Base-by-base conservation (phyloP, 2,888 invertebrate genomes). In the Microctonus brassicae region DNA sequence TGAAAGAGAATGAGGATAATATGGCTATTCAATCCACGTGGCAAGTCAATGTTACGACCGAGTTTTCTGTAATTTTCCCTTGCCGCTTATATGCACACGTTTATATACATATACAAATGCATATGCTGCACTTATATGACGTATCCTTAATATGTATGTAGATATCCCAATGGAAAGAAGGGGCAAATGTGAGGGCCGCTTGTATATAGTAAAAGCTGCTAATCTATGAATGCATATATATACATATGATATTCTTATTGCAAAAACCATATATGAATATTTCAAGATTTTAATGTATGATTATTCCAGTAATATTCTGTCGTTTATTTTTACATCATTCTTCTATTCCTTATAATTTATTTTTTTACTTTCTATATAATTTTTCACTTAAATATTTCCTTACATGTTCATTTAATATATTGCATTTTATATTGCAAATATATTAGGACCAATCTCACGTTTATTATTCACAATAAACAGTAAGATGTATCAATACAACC, bases 31-130 rank as follows among this genome's bases (percentile, higher is more conserved):
- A 47, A 67, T 67, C 67, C 67, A 67, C 67, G 72, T 72, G 77
- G 77, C 77, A 60, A 68, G 52, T 69, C 71, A 65, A 33, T 72
- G 61, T 73, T 76, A 75, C 73, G 70, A 72, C 72, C 73, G 63
- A 74, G 66, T 77, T 76, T 77, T 75, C 75, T 76, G 72, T 73
- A 74, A 77, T 76, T 77, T 76, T 73, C 75, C 75, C 77, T 68
- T 69, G 66, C 68, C 74, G 65, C 70, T 65, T 66, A 69, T 75
- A 73, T 66, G 71, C 66, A 73, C 58, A 7, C 17, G 9, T 47
- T 17, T n/a, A 47, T 17, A 47, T 17, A 17, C 17, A 4, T n/a
- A 17, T 17, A 47, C 7, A 47, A n/a, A 17, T 3, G 10, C 10
- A 36, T 33, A 36, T 36, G 10, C n/a, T 36, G 5, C 1, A 42